Evolutionary conservation across 2,113 vertebrate species (phyloP).

Genomic region (Alaudala cheleensis): DNA sequence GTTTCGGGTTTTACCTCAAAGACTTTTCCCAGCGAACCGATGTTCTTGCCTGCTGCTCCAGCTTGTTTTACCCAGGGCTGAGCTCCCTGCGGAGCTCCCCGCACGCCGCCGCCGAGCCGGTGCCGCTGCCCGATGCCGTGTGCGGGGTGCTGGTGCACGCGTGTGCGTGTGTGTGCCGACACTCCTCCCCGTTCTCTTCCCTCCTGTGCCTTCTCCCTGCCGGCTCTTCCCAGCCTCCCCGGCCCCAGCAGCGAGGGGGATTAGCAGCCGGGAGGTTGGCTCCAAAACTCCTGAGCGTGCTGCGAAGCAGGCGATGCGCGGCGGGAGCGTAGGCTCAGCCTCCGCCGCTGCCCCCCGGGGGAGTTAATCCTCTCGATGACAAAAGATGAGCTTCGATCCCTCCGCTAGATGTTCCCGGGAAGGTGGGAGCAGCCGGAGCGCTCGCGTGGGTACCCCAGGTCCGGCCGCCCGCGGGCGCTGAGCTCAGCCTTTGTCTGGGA

Average conservation of each 20-base stretch:
- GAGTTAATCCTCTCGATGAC: constrained; percentile 32
- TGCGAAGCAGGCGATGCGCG: not conserved
- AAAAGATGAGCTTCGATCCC: not conserved
- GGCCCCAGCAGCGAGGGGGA: not conserved
- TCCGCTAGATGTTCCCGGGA: not conserved
- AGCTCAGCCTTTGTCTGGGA: constrained; percentile 1
- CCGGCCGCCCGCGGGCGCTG: not conserved
- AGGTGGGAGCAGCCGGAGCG: not conserved
- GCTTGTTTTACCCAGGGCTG: not conserved
- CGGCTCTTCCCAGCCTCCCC: not conserved
- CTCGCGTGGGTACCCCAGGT: not conserved
- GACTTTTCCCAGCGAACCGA: not conserved
- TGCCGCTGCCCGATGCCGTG: not conserved
- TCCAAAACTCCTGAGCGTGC: not conserved
- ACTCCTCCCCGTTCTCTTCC: not conserved
- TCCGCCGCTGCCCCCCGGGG: not conserved
- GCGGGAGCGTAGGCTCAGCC: not conserved
- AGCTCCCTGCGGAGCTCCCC: not conserved
- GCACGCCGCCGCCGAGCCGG: not conserved
- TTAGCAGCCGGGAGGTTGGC: not conserved
- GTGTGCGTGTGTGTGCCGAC: not conserved
- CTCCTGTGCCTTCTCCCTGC: not conserved
- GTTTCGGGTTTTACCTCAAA: not conserved
- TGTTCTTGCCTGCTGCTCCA: not conserved
- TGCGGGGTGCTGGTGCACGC: not conserved